A percentile compares a stretch with the other conserved stretches of the same genome.
Evolutionary conservation across 1,140 invertebrate species (phyloP).

Genomic region (Anagrus nilaparvatae): DNA sequence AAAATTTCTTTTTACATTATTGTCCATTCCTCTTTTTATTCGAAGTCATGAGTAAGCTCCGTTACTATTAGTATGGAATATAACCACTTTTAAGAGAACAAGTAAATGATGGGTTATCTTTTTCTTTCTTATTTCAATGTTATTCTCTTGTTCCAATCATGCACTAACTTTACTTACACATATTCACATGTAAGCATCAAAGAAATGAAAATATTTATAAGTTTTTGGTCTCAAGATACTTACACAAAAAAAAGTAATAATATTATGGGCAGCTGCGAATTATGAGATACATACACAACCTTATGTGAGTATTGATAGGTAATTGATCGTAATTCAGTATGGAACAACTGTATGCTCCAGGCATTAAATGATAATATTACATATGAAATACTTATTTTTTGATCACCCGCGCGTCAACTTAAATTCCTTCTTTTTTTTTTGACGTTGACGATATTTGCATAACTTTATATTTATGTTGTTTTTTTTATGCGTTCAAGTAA

Average conservation of each 20-base stretch:
- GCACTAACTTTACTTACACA: too few species aligned
- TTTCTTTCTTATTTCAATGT: slow-evolving; percentile 8
- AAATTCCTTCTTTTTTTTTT: too few species aligned
- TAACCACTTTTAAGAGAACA: slow-evolving; percentile 21
- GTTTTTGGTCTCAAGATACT: too few species aligned
- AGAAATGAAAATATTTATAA: too few species aligned
- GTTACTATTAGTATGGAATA: slow-evolving; percentile 18
- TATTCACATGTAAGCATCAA: too few species aligned
- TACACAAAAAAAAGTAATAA: too few species aligned
- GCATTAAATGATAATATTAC: too few species aligned
- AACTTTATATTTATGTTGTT: too few species aligned
- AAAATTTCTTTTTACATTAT: neutral
- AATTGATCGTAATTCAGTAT: slow-evolving; percentile 21
- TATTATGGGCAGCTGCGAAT: slow-evolving; percentile 19
- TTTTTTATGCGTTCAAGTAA: too few species aligned
- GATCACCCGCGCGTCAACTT: too few species aligned
- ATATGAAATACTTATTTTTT: too few species aligned
- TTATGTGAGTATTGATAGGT: slow-evolving; percentile 23
- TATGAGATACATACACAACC: slow-evolving; percentile 25
- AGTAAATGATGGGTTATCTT: slow-evolving; percentile 27
- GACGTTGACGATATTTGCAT: too few species aligned
- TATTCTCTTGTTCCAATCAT: slow-evolving; percentile 6
- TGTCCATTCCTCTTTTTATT: slow-evolving; percentile 4
- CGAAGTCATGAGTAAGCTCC: slow-evolving; percentile 11
- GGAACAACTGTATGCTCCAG: neutral